phyloP scores from a whole-genome alignment of 2,888 invertebrate genomes.

The Cremastinae sp. region DNA sequence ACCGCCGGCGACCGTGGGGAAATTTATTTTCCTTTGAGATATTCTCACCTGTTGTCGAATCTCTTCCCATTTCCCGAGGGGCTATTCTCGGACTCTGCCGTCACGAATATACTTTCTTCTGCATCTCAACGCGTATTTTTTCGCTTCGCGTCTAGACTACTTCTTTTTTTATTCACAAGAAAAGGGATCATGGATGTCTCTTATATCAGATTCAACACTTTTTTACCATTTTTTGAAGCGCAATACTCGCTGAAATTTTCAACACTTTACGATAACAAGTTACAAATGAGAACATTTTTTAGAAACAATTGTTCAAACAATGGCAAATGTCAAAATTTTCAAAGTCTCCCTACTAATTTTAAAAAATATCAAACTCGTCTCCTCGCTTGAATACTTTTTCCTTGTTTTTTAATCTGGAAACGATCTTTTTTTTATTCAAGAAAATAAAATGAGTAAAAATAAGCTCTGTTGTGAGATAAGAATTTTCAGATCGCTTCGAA shows the following conservation, averaged over 20 bases:
- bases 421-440: neutral
- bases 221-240: too few species aligned
- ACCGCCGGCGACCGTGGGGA: neutral
- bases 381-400: neutral
- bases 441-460: too few species aligned
- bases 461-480: too few species aligned
- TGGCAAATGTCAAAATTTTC: too few species aligned
- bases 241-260: too few species aligned
- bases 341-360: neutral
- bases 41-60: conserved; percentile 54
- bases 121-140: neutral
- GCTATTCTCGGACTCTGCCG: conserved; percentile 3
- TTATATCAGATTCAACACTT: too few species aligned
- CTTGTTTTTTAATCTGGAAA: neutral
- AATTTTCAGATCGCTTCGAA: neutral
- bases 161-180: neutral
- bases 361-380: neutral
- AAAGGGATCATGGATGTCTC: conserved; percentile 27
- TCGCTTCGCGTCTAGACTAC: neutral
- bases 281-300: too few species aligned
- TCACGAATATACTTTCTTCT: conserved; percentile 1
- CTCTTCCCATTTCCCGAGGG: conserved; percentile 4
- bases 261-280: too few species aligned
- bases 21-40: conserved; percentile 29
- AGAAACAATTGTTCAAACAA: too few species aligned